Base-by-base conservation (phyloP, 2,797 vertebrate species). In the Rachycentron canadum region DNA sequence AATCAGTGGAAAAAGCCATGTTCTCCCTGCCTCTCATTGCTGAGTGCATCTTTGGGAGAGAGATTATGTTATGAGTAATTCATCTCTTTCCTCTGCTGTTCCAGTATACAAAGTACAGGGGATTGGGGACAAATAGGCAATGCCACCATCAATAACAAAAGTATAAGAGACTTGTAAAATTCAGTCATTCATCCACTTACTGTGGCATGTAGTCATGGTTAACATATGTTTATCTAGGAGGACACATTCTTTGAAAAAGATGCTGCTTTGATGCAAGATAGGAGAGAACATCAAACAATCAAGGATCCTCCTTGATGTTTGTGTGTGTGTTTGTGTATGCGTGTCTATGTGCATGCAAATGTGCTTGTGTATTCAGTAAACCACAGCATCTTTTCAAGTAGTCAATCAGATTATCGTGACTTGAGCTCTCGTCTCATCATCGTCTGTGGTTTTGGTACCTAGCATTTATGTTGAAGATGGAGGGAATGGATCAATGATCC, bases 301-400 rank as follows among this genome's bases (percentile, higher is more conserved):
- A 68, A 59, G 1, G 16, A 56, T 57, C 34, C 32, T 28, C 25
- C 70, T 73, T 75, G 73, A 65, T 72, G 36, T 67, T 11, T 32
- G 55, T 55, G 50, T 52, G 13, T 30, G 28, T 64, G 52, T 66
- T 30, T 38, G 36, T 64, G 47, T 63, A 38, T 32, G 36, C 49
- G 21, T 12, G 30, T 26, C 36, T 57, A 30, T 26, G 25, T 49
- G 16, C 11, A 19, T 30, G 45, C 47, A 26, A 19, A 62, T 66
- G 25, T 65, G 77, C 70, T 69, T 69, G 34, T 10, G 2, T 67
- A 49, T 66, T 62, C 58, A 85, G 79, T 87, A 90, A 91, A 67
- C 82, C 65, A 63, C 43, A 0, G 45, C 43, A 43, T 70, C 62
- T 82, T 90, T 90, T 91, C 64, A 86, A 79, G 79, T 75, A 53